A percentile compares a stretch with the other conserved stretches of the same genome.
Evolutionary conservation across 2,888 invertebrate species (phyloP).

Genomic region (Tachina lurida): DNA sequence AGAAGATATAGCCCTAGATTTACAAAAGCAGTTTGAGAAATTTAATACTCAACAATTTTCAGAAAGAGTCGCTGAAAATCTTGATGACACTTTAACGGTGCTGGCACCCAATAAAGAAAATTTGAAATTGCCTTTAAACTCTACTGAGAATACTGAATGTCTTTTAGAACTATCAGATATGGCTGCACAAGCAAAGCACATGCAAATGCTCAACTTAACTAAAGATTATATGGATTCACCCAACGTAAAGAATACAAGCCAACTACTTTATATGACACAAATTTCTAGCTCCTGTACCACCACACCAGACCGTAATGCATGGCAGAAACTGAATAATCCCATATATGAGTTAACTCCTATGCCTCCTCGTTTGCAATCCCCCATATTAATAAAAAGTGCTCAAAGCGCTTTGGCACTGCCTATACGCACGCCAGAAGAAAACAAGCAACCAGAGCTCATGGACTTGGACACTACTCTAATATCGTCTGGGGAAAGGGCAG

Average conservation of each 20-base stretch:
- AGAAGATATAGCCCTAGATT: conserved; percentile 65
- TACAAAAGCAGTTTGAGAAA: conserved; percentile 55
- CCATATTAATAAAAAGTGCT: conserved; percentile 75
- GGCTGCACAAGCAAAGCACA: conserved; percentile 77
- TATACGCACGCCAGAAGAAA: conserved; percentile 77
- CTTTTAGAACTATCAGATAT: conserved; percentile 77
- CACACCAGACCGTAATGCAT: conserved; percentile 74
- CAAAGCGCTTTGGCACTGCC: conserved; percentile 78
- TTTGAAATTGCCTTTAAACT: conserved; percentile 81
- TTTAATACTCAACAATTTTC: conserved; percentile 64
- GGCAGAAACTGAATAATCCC: conserved; percentile 47
- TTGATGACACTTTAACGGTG: conserved; percentile 77
- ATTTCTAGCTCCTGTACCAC: conserved; percentile 73
- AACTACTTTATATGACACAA: conserved; percentile 79
- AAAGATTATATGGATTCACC: conserved; percentile 77
- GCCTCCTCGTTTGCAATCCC: conserved; percentile 49
- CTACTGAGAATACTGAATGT: conserved; percentile 79
- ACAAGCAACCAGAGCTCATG: conserved; percentile 74
- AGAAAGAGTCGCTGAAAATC: conserved; percentile 69
- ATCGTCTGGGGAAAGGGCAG: conserved; percentile 62
- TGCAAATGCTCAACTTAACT: conserved; percentile 78
- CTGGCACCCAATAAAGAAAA: conserved; percentile 77
- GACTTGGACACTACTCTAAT: conserved; percentile 75
- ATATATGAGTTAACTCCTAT: conserved; percentile 59
- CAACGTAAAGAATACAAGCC: conserved; percentile 72